Base-by-base conservation (phyloP, 2,113 vertebrate species). In the Chamaea fasciata region DNA sequence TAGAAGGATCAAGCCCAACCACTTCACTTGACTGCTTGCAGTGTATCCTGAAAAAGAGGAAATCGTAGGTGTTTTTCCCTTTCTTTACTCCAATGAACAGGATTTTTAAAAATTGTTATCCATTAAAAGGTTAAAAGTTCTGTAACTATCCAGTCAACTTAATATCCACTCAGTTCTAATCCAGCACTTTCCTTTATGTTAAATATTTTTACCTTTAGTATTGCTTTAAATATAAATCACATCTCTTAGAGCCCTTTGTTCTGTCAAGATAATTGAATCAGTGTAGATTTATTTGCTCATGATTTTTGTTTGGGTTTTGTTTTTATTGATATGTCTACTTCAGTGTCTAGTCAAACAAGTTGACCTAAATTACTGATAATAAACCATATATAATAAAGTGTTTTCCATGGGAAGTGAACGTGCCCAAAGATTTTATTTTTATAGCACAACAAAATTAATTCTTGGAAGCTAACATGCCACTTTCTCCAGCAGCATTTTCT, bases 11-110 rank as follows among this genome's bases (percentile, higher is more conserved):
- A 83, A 69, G 28, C 59, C 15, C 7, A 62, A 62, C 21, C 37
- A 3, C 13, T 75, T 71, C 33, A 67, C 11, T 2, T 1, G 2
- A 28, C 39, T 88, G 39, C n/a, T 87, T 87, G 42, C 28, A 64
- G 8, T 53, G 14, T 63, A 22, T 88, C 12, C 68, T 77, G 47
- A 53, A 74, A 73, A 7, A 49, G 60, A 31, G 11, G 33, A 31
- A 55, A 28, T 27, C 2, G 1, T 53, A 17, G 11, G 3, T 0
- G 4, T 3, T 55, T 30, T 31, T 49, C 2, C 1, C 6, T 10
- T 41, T 52, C 24, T 81, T 71, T 44, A 52, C 71, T 74, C 19
- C 33, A 63, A 15, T 33, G 46, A 35, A 20, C 7, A 64, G 6
- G 8, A 16, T 35, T 71, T 39, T 22, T 60, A 17, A 0, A 6